Evolutionary conservation across 2,888 invertebrate genomes (phyloP), one percentile per base, ranked within the genome.

Genomic region (Xestia rhomboidea): DNA sequence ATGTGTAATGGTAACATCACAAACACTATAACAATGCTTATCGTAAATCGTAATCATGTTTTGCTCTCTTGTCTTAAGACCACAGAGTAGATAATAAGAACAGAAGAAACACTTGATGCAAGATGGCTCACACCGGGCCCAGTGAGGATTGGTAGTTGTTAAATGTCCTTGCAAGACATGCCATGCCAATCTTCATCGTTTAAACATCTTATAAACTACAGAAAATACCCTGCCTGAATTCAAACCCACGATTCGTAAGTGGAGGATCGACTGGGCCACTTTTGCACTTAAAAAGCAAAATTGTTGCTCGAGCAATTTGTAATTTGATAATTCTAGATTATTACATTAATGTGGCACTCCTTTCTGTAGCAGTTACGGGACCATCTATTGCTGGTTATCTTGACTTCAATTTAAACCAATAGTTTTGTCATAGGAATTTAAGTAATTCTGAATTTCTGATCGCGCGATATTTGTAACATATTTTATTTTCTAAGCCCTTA

Each of bases 21-120:
- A 84, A 83, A 83, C 73, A 81, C 77, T 81, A 69, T 74, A 62
- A 72, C 68, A 60, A 64, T 69, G 66, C 57, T 77, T 68, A 63
- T 83, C 80, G 68, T 84, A 83, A 74, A 83, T 84, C 69, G 30
- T 70, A 63, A 81, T 83, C 81, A 81, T 81, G 27, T 49, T 74
- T 73, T 60, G 41, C 15, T 71, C 24, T 68, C 60, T 74, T 54
- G 38, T 71, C 46, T 41, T 60, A 18, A 41, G 24, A 41, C 46
- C 68, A 83, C 44, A 34, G n/a, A 54, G 51, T 44, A 79, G 13
- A 54, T 46, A 54, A 24, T 11, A 63, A 34, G 15, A 63, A n/a
- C 41, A 68, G 73, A 70, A 83, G 27, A 18, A 41, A 11, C 15
- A 49, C 44, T 62, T 2, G 18, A n/a, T 27, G 8, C 15, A 34